Evolutionary conservation across 2,113 vertebrate genomes (phyloP), one percentile per base, ranked within the genome.

Genomic region (Chaetops frenatus): DNA sequence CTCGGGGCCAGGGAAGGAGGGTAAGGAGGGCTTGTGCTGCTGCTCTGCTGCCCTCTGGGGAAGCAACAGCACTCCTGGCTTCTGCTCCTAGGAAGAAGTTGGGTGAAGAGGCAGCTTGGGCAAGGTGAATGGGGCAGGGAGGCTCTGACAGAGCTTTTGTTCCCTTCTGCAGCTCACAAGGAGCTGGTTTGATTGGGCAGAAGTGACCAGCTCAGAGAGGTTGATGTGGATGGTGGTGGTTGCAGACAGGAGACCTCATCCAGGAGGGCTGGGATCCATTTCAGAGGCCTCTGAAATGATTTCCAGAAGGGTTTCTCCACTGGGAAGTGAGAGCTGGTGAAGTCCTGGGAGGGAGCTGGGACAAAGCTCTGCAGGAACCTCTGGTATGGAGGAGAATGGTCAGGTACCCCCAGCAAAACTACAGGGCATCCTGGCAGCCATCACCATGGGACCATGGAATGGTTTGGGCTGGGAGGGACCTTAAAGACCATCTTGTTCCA

Each of bases 1-100:
- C 98, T 99, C 85, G 96, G 98, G 81, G 98, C 92, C 65, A 97
- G 95, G 25, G 99, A 99, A 96, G 98, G 99, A 92, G 96, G 98
- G 95, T 97, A 28, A 94, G 96, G 1, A 38, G 24, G 10, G 56
- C 0, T 11, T 48, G 22, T 51, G 21, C 64, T 91, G 61, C 61
- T 28, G 11, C 47, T n/a, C 66, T 31, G 64, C 60, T 93, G 69
- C 58, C 64, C 36, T 18, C 10, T 16, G 51, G 28, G 67, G 40
- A 38, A 44, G 18, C 33, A 48, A 8, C 50, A n/a, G 57, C 48
- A 45, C 50, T 70, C 21, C 38, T 60, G 64, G 33, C 47, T 92
- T 54, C 77, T 80, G 45, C 62, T 88, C 16, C 25, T 24, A 16
- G 20, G 15, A 14, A 51, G 28, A 42, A 9, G 3, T 13, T 3